phyloP scores from a whole-genome alignment of 2,888 invertebrate genomes.

The Zeuzera pyrina region DNA sequence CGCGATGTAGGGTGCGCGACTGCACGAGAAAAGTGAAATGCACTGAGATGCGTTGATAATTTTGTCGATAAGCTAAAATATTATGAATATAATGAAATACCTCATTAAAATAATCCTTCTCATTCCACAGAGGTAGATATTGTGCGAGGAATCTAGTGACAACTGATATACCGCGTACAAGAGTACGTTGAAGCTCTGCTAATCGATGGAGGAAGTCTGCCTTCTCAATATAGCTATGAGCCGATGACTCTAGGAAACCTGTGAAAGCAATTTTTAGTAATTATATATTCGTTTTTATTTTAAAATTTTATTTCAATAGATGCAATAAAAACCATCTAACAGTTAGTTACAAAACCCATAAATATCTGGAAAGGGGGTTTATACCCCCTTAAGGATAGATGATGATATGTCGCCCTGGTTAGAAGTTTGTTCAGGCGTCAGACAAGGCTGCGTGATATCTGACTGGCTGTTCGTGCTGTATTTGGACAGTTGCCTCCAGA shows the following conservation, averaged over 20 bases:
- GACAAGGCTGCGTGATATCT: too few species aligned
- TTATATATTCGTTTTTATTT: background rate
- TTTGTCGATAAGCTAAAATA: too few species aligned
- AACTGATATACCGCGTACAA: constrained; percentile 53
- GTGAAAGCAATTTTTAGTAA: constrained; percentile 3
- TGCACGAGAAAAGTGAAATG: too few species aligned
- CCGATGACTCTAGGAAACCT: constrained; percentile 53
- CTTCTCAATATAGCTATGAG: constrained; percentile 46
- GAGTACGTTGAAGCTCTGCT: constrained; percentile 38
- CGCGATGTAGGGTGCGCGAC: too few species aligned
- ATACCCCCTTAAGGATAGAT: background rate
- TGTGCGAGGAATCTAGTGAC: constrained; percentile 54
- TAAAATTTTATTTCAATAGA: background rate
- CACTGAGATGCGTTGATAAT: too few species aligned
- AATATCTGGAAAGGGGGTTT: background rate
- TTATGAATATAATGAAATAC: constrained; percentile 28
- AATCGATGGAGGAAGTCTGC: constrained; percentile 40
- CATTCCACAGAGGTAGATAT: constrained; percentile 58
- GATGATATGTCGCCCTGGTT: too few species aligned
- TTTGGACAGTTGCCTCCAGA: too few species aligned
- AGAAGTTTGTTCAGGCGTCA: too few species aligned
- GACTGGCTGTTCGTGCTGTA: too few species aligned
- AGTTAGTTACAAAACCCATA: background rate
- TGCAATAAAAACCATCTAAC: background rate
- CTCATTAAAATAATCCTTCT: constrained; percentile 51